These are phyloP conservation scores for Nesometra sesokonis DNA, from an alignment of 35 echinoderm and acorn worm species.

Conservation along the genomic window DNA sequence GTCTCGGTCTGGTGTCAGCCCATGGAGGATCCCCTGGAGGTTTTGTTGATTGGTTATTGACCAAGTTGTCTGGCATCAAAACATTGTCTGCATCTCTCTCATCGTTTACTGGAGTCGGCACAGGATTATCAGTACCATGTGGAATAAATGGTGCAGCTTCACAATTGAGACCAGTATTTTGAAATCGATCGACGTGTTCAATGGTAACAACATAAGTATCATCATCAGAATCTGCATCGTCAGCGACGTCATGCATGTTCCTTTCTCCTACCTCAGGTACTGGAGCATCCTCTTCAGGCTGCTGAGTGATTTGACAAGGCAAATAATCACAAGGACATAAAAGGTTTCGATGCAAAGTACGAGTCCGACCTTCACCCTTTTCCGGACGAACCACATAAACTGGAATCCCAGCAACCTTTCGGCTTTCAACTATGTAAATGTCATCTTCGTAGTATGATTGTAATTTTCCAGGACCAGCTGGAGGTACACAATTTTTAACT, in stretches of 20 bases:
- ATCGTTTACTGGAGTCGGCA: too few relatives aligned
- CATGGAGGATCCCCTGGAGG: neutral
- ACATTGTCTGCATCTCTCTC: too few relatives aligned
- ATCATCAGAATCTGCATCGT: neutral
- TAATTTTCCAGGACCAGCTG: constrained; percentile 52
- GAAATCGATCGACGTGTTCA: too few relatives aligned
- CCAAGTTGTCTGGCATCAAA: too few relatives aligned
- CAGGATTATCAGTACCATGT: too few relatives aligned
- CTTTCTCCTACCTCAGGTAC: neutral
- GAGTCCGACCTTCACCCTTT: constrained; percentile 20
- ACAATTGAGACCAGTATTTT: too few relatives aligned
- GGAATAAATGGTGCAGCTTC: too few relatives aligned
- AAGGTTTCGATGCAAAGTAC: constrained; percentile 48
- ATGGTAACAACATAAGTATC: neutral
- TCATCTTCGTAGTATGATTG: constrained; percentile 32
- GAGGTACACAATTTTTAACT: constrained; percentile 34
- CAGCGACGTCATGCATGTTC: neutral
- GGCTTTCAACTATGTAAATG: constrained; percentile 19
- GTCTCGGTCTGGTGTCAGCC: neutral
- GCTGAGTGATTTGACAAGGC: neutral
- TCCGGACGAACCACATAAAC: constrained; percentile 49
- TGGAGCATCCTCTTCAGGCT: neutral
- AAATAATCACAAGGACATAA: constrained; percentile 58
- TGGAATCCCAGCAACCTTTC: constrained; percentile 1
- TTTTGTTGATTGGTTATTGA: too few relatives aligned